Percentiles rank a stretch among this genome's conserved stretches.
Conservation (phyloP, 2,797 vertebrate species). For the Protosalanx chinensis region DNA sequence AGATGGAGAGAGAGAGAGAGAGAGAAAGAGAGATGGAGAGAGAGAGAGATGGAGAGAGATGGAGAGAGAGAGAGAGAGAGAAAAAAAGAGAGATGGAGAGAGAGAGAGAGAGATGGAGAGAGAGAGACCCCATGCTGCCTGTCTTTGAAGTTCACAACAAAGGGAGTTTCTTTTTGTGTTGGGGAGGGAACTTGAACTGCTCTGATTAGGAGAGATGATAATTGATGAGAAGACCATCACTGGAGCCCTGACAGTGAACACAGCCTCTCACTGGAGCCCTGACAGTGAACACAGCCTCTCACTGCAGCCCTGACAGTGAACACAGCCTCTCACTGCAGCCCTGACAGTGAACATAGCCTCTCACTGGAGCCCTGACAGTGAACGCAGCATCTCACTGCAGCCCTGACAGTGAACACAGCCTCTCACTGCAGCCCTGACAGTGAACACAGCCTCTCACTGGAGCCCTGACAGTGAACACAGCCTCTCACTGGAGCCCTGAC, state of each 20-base stretch:
- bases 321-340: too few relatives aligned
- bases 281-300: too few relatives aligned
- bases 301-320: too few relatives aligned
- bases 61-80: not conserved
- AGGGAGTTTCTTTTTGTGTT: slow-evolving; percentile 28
- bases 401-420: too few relatives aligned
- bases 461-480: too few relatives aligned
- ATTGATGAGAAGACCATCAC: slow-evolving; percentile 25
- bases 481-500: too few relatives aligned
- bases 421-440: too few relatives aligned
- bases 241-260: not conserved
- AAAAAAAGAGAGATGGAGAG: not conserved
- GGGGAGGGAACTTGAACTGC: slow-evolving; percentile 35
- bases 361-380: too few relatives aligned
- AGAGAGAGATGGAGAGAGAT: not conserved
- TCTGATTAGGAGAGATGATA: slow-evolving; percentile 41
- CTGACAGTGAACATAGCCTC: too few relatives aligned
- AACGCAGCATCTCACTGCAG: too few relatives aligned
- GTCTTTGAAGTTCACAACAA: slow-evolving; percentile 53
- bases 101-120: slow-evolving; percentile 11
- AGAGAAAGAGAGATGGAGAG: slow-evolving; percentile 1
- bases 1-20: not conserved
- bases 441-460: too few relatives aligned
- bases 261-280: too few relatives aligned
- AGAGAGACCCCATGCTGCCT: slow-evolving; percentile 31